Evolutionary conservation across 2,888 invertebrate genomes (phyloP).

Genomic region (Conchocele bisecta): DNA sequence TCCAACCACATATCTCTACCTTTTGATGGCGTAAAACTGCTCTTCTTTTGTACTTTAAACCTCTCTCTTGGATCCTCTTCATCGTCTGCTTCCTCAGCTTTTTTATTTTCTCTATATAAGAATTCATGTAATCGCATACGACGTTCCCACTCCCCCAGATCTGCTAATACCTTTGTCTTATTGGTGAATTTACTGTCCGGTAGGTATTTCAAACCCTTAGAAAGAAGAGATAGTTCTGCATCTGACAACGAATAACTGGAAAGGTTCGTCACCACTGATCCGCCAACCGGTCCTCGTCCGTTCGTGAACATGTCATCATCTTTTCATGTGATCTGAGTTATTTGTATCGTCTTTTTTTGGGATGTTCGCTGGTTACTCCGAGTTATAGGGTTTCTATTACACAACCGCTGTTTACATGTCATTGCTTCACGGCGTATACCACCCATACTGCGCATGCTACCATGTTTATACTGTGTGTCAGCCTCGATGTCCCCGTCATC

Average conservation of each 20-base stretch:
- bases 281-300: too few species aligned
- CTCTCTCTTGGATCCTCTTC: background rate
- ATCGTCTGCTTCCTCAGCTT: background rate
- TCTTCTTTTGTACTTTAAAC: constrained; percentile 4
- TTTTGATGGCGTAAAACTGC: constrained; percentile 9
- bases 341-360: background rate
- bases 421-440: too few species aligned
- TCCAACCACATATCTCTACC: constrained; percentile 7
- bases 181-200: background rate
- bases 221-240: background rate
- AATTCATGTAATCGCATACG: background rate
- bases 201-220: background rate
- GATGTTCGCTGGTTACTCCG: too few species aligned
- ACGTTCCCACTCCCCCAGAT: background rate
- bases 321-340: too few species aligned
- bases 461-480: too few species aligned
- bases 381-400: too few species aligned
- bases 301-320: too few species aligned
- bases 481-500: too few species aligned
- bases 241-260: background rate
- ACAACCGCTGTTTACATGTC: too few species aligned
- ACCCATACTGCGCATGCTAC: too few species aligned
- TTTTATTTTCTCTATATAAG: background rate
- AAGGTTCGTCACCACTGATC: constrained; percentile 7
- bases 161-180: background rate